Evolutionary conservation across 1,140 invertebrate genomes (phyloP).

Genomic region (Belonocnema kinseyi): DNA sequence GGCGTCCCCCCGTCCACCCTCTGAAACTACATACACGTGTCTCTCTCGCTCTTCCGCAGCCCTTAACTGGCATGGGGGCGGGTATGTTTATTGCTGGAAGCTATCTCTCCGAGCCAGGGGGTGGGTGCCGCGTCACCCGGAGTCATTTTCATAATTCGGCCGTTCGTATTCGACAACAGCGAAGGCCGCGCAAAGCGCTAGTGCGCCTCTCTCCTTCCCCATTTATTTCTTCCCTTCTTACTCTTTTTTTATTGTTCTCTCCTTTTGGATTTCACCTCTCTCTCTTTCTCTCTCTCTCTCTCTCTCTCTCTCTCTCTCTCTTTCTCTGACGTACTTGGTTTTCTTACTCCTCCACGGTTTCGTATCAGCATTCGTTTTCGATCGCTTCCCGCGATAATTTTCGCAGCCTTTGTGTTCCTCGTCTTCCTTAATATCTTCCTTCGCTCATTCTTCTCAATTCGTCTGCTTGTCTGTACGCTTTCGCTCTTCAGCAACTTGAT

Average conservation of each 20-base stretch:
- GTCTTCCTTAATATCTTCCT: conserved; percentile 6
- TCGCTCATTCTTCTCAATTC: conserved; percentile 19
- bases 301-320: conserved; percentile 36
- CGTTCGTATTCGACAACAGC: conserved; percentile 78
- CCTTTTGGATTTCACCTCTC: conserved; percentile 42
- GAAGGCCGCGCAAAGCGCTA: conserved; percentile 35
- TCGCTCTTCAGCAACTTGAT: conserved; percentile 8
- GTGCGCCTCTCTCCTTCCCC: conserved; percentile 7
- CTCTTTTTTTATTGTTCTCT: conserved; percentile 43
- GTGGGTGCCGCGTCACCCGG: conserved; percentile 72
- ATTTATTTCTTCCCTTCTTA: not conserved
- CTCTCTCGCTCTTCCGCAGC: conserved; percentile 46
- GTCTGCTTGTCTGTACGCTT: conserved; percentile 5
- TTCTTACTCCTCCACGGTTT: conserved; percentile 15
- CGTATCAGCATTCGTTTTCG: conserved; percentile 23
- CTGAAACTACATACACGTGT: conserved; percentile 33
- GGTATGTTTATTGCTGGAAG: conserved; percentile 74
- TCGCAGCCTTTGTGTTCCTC: not conserved
- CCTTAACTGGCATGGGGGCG: conserved; percentile 55
- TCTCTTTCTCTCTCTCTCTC: conserved; percentile 35
- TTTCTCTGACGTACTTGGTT: conserved; percentile 40
- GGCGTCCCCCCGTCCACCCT: conserved; percentile 31
- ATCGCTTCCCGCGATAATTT: conserved; percentile 6
- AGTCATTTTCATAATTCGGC: conserved; percentile 79
- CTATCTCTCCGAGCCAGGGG: conserved; percentile 71